Percentiles rank a stretch among this genome's conserved stretches.
These are phyloP conservation scores for Tauraco hartlaubi DNA, from an alignment of 2,797 vertebrate species.

Conservation along the genomic window DNA sequence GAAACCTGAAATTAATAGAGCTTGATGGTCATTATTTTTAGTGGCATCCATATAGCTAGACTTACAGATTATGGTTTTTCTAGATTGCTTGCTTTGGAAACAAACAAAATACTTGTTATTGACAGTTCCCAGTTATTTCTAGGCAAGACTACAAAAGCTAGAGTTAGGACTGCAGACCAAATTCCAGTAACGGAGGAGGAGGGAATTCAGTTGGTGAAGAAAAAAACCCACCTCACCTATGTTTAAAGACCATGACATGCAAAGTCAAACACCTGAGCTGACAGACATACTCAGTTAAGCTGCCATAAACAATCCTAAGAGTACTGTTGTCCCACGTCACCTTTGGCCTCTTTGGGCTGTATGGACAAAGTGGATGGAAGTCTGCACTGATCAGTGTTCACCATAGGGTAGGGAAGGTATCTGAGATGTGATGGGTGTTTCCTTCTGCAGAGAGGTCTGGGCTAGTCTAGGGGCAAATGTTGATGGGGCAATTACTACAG, in stretches of 20 bases:
- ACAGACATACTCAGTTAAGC: neutral
- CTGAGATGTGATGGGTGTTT: neutral
- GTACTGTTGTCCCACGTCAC: neutral
- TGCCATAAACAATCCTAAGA: neutral
- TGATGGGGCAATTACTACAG: neutral
- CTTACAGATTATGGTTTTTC: neutral
- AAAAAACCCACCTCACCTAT: neutral
- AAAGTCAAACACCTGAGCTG: neutral
- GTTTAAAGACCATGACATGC: neutral
- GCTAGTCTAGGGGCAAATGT: neutral
- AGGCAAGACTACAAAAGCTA: neutral
- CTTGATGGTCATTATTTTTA: neutral
- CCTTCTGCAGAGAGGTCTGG: slow-evolving; percentile 9
- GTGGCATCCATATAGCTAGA: neutral
- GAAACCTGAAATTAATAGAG: neutral
- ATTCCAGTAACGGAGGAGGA: neutral
- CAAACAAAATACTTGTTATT: neutral
- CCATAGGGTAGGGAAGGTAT: neutral
- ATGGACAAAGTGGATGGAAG: neutral
- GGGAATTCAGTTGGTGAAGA: neutral
- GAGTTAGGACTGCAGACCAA: neutral
- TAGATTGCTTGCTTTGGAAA: neutral
- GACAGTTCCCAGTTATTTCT: neutral
- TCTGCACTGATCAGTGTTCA: neutral
- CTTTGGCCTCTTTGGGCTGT: neutral